phyloP scores from a whole-genome alignment of 2,113 vertebrate species.

The Ictalurus punctatus region DNA sequence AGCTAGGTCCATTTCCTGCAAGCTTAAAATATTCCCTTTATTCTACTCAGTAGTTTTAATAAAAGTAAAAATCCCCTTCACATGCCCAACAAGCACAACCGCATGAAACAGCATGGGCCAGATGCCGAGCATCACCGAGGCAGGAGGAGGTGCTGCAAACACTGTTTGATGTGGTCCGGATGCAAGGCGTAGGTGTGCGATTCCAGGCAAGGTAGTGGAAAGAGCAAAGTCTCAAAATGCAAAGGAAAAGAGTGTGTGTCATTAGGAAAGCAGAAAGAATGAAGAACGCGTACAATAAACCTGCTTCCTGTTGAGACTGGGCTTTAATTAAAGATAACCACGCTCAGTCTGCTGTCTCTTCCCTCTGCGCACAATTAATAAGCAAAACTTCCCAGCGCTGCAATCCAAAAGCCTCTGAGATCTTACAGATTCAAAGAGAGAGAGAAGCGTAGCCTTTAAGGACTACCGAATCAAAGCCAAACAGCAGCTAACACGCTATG shows the following conservation, averaged over 20 bases:
- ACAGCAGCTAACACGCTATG: not conserved
- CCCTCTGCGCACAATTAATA: constrained; percentile 22
- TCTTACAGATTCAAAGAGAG: not conserved
- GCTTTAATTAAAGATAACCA: constrained; percentile 51
- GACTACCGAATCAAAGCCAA: not conserved
- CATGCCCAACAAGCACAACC: not conserved
- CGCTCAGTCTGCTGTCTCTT: constrained; percentile 14
- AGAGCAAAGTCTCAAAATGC: constrained; percentile 7
- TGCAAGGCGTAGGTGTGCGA: not conserved
- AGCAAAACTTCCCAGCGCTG: constrained; percentile 23
- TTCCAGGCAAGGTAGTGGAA: not conserved
- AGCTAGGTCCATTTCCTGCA: not conserved
- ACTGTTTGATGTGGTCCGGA: constrained; percentile 6
- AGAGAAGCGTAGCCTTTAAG: not conserved
- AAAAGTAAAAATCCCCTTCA: not conserved
- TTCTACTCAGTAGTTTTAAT: not conserved
- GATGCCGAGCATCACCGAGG: constrained; percentile 6
- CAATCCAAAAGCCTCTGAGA: constrained; percentile 1
- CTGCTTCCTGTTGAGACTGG: constrained; percentile 21
- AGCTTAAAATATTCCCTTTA: constrained; percentile 31
- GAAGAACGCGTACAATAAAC: constrained; percentile 15
- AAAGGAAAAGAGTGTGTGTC: constrained; percentile 9
- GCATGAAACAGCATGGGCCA: not conserved
- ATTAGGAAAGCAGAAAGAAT: constrained; percentile 4
- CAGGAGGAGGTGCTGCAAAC: constrained; percentile 6